These are phyloP conservation scores for Hypomesus transpacificus DNA, from an alignment of 2,113 vertebrate species.

Conservation along the genomic window DNA sequence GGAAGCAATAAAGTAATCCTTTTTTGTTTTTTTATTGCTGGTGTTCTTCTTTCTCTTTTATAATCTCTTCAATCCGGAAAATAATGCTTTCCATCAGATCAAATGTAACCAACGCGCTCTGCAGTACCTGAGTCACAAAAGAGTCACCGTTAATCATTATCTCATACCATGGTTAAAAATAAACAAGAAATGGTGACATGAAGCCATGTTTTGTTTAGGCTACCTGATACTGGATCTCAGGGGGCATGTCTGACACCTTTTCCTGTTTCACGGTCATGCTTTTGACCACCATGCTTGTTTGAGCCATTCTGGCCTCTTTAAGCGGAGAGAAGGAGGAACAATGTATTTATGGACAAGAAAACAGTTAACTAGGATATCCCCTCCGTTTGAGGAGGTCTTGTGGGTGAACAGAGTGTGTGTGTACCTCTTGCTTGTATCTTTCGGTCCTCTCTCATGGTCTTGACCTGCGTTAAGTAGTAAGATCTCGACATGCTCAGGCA, in stretches of 20 bases:
- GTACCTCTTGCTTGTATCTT: conserved; percentile 73
- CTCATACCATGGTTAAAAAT: neutral
- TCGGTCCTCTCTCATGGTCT: conserved; percentile 76
- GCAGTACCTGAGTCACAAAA: conserved; percentile 78
- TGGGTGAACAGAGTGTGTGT: no score
- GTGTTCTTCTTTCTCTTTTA: conserved; percentile 75
- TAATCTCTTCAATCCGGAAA: conserved; percentile 86
- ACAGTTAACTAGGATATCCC: neutral
- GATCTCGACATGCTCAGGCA: conserved; percentile 87
- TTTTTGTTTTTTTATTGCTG: conserved; percentile 10
- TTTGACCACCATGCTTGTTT: conserved; percentile 37
- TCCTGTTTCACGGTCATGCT: conserved; percentile 68
- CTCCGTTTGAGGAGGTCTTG: no score
- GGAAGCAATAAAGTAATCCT: neutral
- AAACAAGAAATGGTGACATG: no score
- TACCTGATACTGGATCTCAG: conserved; percentile 85
- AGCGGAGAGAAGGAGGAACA: neutral
- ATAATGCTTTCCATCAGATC: conserved; percentile 95
- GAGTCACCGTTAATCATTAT: neutral
- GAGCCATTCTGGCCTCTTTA: conserved; percentile 59
- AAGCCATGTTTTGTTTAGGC: neutral
- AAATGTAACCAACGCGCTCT: conserved; percentile 89
- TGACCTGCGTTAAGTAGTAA: conserved; percentile 85
- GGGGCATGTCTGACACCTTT: conserved; percentile 76
- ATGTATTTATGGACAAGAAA: neutral